These are phyloP conservation scores for Cirrhinus molitorella DNA, from an alignment of 2,797 vertebrate genomes.

Conservation along the genomic window DNA sequence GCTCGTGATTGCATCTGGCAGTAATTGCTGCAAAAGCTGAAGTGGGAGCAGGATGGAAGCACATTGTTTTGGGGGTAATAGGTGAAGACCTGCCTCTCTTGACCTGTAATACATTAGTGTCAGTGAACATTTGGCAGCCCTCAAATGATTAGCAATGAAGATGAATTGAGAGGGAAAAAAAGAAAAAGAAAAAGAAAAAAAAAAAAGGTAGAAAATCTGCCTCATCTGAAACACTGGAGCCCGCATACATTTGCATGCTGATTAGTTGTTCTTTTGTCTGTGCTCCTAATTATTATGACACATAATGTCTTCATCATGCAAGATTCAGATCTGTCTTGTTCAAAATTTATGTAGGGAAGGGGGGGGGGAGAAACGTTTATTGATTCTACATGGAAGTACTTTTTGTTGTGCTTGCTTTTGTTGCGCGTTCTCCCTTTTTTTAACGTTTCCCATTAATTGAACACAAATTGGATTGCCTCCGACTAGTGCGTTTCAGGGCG, in stretches of 20 bases:
- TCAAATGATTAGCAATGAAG: conserved; percentile 95
- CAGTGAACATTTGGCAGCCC: conserved; percentile 95
- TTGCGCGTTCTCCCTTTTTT: conserved; percentile 73
- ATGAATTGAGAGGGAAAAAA: conserved; percentile 89
- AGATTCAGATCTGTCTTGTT: conserved; percentile 93
- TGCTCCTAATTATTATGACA: conserved; percentile 97
- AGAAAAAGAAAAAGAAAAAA: conserved; percentile 67
- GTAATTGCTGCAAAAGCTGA: conserved; percentile 92
- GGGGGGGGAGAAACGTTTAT: conserved; percentile 78
- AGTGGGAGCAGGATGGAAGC: conserved; percentile 91
- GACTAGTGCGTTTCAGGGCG: conserved; percentile 73
- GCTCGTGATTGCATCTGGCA: conserved; percentile 94
- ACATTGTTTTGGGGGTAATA: conserved; percentile 93
- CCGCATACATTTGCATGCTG: conserved; percentile 95
- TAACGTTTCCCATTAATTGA: conserved; percentile 80
- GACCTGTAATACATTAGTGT: conserved; percentile 96
- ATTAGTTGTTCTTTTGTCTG: conserved; percentile 97
- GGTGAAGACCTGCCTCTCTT: conserved; percentile 95
- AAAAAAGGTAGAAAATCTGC: conserved; percentile 83
- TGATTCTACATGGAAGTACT: conserved; percentile 86
- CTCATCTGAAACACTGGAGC: conserved; percentile 90
- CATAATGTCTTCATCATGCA: conserved; percentile 93
- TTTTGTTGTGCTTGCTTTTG: conserved; percentile 74
- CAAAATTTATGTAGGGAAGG: conserved; percentile 85
- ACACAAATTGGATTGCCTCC: conserved; percentile 89